These are phyloP conservation scores for Leuctra nigra DNA, from an alignment of 2,888 invertebrate species.

Conservation along the genomic window DNA sequence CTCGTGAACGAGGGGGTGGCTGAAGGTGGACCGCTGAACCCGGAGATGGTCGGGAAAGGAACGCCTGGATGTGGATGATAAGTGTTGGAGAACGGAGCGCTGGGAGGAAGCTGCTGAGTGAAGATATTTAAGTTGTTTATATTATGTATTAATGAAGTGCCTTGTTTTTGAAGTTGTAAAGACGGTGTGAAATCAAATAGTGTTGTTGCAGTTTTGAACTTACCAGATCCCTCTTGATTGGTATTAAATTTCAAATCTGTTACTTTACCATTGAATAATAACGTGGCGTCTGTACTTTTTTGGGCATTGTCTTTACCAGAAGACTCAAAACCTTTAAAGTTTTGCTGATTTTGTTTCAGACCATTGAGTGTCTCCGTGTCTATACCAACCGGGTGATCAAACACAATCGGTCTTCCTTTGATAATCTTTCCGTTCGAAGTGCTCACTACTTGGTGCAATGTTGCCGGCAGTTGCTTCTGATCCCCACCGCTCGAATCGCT, in stretches of 20 bases:
- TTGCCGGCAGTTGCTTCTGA: not conserved
- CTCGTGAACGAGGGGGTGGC: conserved; percentile 14
- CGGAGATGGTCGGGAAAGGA: conserved; percentile 14
- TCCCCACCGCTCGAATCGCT: not conserved
- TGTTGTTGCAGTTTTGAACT: not conserved
- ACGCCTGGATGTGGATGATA: not conserved
- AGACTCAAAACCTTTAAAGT: not conserved
- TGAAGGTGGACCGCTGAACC: not conserved
- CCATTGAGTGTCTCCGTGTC: not conserved
- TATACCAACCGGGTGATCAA: not conserved
- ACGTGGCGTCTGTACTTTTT: not conserved
- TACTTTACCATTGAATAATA: not conserved
- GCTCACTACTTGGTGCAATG: conserved; percentile 3
- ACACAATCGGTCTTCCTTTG: conserved; percentile 9
- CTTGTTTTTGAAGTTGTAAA: conserved; percentile 27
- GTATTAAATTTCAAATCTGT: not conserved
- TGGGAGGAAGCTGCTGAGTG: conserved; percentile 11
- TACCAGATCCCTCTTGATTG: not conserved
- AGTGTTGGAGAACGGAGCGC: conserved; percentile 2
- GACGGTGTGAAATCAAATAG: conserved; percentile 24
- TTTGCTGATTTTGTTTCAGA: not conserved
- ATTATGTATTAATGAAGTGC: conserved; percentile 24
- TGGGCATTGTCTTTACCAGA: not conserved
- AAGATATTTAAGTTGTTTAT: conserved; percentile 22
- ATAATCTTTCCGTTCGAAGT: conserved; percentile 7